Evolutionary conservation across 2,113 vertebrate species (phyloP), one percentile per base, ranked within the genome.

Genomic region (Meriones unguiculatus): DNA sequence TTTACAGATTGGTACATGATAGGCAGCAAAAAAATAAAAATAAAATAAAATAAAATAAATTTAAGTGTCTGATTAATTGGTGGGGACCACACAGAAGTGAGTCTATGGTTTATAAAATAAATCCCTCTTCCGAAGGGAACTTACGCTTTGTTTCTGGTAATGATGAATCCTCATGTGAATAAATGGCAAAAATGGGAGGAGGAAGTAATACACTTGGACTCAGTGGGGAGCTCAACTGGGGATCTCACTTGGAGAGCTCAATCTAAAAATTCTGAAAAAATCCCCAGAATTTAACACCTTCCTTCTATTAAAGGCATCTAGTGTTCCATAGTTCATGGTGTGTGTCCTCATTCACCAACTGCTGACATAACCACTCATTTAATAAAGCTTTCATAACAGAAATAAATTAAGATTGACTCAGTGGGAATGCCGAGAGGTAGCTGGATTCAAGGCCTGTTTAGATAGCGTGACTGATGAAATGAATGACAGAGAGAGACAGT

Each of bases 251-350:
- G 46, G 62, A 89, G 38, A 73, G 94, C 38, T 90, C 75, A 90
- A 86, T 88, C 30, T 93, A 94, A 87, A 90, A 81, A 72, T 84
- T 94, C 64, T 67, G 59, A 69, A 94, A 78, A 2, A 35, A 24
- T 84, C 95, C 2, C 93, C 94, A 90, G 77, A 95, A 78, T 91
- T 78, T 96, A 93, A 81, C 89, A 50, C 4, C 75, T 87, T 76
- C 91, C 50, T 30, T 89, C 62, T 81, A 41, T 69, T 73, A 85
- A 91, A 89, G 65, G 1, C 77, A 87, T 73, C 73, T 18, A 24
- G n/a, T 82, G 30, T 87, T 97, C 91, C 54, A 69, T 97, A 94
- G 95, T 89, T 97, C 46, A 95, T 91, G 87, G 54, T 89, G 91
- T 93, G 76, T 89, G 46, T 93, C 86, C 41, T 96, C 46, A 69